Conservation (phyloP, 2,113 vertebrate species). For the Psammodynastes pulverulentus region DNA sequence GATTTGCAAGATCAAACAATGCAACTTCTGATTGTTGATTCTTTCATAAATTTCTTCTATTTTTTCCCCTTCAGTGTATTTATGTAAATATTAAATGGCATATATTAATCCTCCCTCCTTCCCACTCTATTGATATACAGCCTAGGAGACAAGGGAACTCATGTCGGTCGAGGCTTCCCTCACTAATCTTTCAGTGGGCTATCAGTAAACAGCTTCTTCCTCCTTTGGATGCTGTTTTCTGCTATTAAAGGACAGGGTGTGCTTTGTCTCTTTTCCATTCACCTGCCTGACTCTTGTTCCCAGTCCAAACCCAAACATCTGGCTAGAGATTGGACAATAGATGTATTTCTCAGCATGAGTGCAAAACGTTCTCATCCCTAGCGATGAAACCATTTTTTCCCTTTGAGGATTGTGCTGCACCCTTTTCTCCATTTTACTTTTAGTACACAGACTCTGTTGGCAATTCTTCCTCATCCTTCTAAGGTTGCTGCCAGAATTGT, state of each 20-base stretch:
- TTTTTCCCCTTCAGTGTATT: fast-evolving
- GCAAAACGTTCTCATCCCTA: background rate
- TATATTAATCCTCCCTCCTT: fast-evolving
- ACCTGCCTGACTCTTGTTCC: background rate
- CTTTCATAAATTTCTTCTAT: background rate
- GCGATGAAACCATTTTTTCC: fast-evolving
- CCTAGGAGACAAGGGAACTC: fast-evolving
- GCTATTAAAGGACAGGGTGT: background rate
- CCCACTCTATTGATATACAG: fast-evolving
- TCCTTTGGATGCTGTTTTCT: background rate
- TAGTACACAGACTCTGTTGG: background rate
- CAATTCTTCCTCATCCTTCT: background rate
- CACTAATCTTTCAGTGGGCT: background rate
- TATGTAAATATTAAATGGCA: background rate
- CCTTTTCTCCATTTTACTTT: background rate
- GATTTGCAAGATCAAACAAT: background rate
- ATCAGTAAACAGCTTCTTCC: background rate
- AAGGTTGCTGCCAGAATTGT: background rate
- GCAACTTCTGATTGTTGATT: background rate
- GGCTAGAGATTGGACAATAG: background rate
- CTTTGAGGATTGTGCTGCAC: background rate
- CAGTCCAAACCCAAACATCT: background rate
- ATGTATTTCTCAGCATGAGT: background rate
- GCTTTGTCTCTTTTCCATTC: background rate
- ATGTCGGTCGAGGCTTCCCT: fast-evolving